Base-by-base conservation (phyloP, 2,797 vertebrate species). In the Ptychobarbus kaznakovi region DNA sequence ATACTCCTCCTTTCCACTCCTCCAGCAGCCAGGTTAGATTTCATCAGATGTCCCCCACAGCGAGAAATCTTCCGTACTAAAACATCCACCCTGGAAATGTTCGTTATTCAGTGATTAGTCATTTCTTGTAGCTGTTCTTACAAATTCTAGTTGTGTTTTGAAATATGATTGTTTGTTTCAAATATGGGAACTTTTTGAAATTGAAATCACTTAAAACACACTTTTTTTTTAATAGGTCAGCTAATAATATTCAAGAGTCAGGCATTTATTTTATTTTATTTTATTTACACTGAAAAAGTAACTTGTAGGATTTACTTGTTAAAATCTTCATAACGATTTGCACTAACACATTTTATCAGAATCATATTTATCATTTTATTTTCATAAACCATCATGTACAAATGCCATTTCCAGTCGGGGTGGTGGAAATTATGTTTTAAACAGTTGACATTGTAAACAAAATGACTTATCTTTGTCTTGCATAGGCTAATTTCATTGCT, bases 21-120 rank as follows among this genome's bases (percentile, higher is more conserved):
- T 72, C 66, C 83, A 80, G 63, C 65, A 69, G 76, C 51, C 51
- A 79, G 83, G 83, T 80, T 72, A 85, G 66, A 80, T 85, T 70
- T 61, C 28, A 80, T 80, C 28, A 72, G 63, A 58, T 46, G 65
- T 72, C 76, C 20, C 72, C 66, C 9, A 22, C 74, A 42, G 46
- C n/a, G 46, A 53, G 72, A 69, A 44, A 44, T 9, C 16, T 22
- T 78, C 38, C 46, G 1, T 40, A n/a, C 35, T 81, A n/a, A 81
- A 81, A 42, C 80, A 72, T 61, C n/a, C 38, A 72, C 18, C 11
- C 63, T 74, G 35, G 40, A 56, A 61, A n/a, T 7, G 46, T 38
- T 85, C 28, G 18, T 79, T 79, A 44, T 53, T 70, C 3, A 78
- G 22, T 6, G 15, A 35, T 46, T 77, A 35, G 18, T 74, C 13